Conservation (phyloP, 2,888 invertebrate species). For the Sympetrum striolatum region DNA sequence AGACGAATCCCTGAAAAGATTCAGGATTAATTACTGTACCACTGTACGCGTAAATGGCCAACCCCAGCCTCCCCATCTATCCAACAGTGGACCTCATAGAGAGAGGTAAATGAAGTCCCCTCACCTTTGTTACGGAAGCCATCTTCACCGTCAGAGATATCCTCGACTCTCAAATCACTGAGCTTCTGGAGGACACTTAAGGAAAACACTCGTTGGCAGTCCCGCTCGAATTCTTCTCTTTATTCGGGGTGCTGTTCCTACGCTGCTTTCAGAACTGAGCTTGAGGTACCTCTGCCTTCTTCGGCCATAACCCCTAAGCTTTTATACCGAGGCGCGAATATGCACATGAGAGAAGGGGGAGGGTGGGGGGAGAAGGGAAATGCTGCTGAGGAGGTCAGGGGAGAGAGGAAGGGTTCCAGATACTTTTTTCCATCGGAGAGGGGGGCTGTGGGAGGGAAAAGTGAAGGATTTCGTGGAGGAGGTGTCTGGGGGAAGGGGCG, state of each 20-base stretch:
- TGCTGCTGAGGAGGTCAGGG: not conserved
- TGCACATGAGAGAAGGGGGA: conserved; percentile 56
- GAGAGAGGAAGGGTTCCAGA: not conserved
- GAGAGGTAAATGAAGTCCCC: not conserved
- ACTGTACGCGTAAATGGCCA: not conserved
- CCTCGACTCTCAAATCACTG: not conserved
- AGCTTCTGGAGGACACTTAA: not conserved
- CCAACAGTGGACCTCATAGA: not conserved
- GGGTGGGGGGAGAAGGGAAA: conserved; percentile 49
- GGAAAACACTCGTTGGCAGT: not conserved
- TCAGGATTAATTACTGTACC: not conserved
- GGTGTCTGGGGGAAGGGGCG: conserved; percentile 25
- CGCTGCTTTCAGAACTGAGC: not conserved
- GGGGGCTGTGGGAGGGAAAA: conserved; percentile 21
- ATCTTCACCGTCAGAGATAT: not conserved
- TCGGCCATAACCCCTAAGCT: not conserved
- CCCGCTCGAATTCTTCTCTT: not conserved
- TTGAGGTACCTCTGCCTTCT: not conserved
- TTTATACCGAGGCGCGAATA: not conserved
- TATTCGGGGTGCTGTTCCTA: not conserved
- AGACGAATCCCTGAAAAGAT: not conserved
- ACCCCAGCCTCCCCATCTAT: not conserved
- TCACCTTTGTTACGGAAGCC: not conserved
- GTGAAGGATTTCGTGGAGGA: conserved; percentile 43
- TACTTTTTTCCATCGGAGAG: not conserved